These are phyloP conservation scores for Latrodectus hesperus DNA, from an alignment of 2,888 invertebrate species.

Conservation along the genomic window DNA sequence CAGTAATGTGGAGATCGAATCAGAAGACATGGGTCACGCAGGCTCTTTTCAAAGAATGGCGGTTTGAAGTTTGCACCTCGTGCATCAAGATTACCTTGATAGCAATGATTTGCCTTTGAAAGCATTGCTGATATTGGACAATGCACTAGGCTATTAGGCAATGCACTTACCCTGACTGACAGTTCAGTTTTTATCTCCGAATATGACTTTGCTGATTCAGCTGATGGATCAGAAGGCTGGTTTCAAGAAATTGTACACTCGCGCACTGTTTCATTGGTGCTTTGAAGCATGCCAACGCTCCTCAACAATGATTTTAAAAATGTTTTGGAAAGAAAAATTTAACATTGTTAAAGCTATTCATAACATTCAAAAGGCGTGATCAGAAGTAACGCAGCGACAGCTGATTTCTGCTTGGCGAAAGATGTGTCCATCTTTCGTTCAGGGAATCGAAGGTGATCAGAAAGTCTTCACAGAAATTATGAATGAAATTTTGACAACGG, in stretches of 20 bases:
- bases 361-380: conserved; percentile 10
- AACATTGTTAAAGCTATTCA: conserved; percentile 27
- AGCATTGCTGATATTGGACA: neutral
- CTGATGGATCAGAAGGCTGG: neutral
- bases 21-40: conserved; percentile 11
- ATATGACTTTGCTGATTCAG: neutral
- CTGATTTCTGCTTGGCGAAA: conserved; percentile 13
- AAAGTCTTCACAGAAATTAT: no score
- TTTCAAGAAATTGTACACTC: conserved; percentile 18
- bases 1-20: conserved; percentile 28
- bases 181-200: neutral
- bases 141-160: neutral
- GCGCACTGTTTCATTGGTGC: neutral
- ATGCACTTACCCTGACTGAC: no score
- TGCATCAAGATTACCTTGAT: conserved; percentile 2
- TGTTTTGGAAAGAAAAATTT: conserved; percentile 23
- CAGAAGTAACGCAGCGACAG: conserved; percentile 6
- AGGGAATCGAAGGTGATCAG: no score
- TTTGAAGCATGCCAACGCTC: conserved; percentile 10
- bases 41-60: conserved; percentile 26
- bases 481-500: no score
- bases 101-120: conserved; percentile 17
- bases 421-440: no score
- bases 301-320: conserved; percentile 16
- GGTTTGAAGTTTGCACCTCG: conserved; percentile 4